Base-by-base conservation (phyloP, 2,888 invertebrate species). In the Sarcophaga rosellei region DNA sequence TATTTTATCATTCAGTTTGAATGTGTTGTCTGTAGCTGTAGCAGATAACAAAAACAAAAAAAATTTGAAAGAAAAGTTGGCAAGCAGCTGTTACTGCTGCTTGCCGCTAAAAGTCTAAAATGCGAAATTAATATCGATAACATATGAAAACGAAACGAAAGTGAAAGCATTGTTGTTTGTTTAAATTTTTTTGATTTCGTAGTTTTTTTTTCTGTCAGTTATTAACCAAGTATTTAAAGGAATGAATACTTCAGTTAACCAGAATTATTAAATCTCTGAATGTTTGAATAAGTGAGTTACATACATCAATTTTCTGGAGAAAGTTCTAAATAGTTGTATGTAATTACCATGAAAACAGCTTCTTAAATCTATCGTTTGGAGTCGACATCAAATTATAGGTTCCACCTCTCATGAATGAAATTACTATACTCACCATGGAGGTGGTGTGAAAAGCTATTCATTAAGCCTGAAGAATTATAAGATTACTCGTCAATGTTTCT, bases 121-220 rank as follows among this genome's bases (percentile, higher is more conserved):
- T 75, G 25, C n/a, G 65, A 65, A 75, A 35, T 45, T 59, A 61
- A 5, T 59, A 75, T 73, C 57, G 68, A 63, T 53, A 53, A 53
- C 53, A 53, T 53, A 81, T 20, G 35, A 12, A 45, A 57, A 76
- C 45, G 62, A 66, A 83, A 83, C 65, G 74, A 86, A 86, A 86
- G 86, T 86, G 86, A 86, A 86, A 86, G 86, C 84, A 84, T 62
- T 70, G 57, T 63, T 69, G 57, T 63, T 69, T 35, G n/a, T 23
- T 69, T 75, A 21, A 53, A 3, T 53, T 12, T 53, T 17, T 53
- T 47, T 4, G 15, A 1, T 17, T 53, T 12, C 15, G 17, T 17
- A 53, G 47, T 3, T 47, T 53, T 17, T 53, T 47, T 47, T 53
- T 17, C 17, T 53, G 17, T 53, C 10, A 3, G 12, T 53, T 53